Percentiles rank a stretch among this genome's conserved stretches.
Conservation (phyloP, 2,113 vertebrate species). For the Gila orcuttii region DNA sequence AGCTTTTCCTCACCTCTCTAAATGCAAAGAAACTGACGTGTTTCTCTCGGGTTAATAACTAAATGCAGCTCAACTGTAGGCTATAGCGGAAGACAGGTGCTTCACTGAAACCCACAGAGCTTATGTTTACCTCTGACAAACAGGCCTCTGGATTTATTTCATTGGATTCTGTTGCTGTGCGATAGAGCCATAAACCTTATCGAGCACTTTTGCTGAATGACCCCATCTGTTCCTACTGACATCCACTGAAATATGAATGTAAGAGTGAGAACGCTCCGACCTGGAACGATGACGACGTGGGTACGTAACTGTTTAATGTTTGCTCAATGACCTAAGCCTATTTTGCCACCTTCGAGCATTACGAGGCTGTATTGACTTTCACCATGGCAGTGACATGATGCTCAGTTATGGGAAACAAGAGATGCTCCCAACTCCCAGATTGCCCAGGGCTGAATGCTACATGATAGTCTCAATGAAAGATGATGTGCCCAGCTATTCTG, state of each 20-base stretch:
- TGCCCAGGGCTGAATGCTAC: conserved; percentile 43
- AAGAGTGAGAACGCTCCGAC: neutral
- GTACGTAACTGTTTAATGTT: conserved; percentile 40
- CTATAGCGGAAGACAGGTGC: conserved; percentile 22
- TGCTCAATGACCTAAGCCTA: conserved; percentile 26
- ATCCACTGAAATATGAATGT: conserved; percentile 32
- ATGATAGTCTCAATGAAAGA: conserved; percentile 50
- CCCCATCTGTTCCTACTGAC: conserved; percentile 66
- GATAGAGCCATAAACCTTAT: conserved; percentile 72
- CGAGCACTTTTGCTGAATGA: conserved; percentile 58
- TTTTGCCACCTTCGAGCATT: conserved; percentile 36
- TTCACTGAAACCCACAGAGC: conserved; percentile 51
- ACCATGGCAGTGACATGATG: conserved; percentile 38
- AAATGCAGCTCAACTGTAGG: conserved; percentile 17
- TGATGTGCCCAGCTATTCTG: conserved; percentile 47
- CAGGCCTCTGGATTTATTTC: conserved; percentile 54
- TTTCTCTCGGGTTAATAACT: conserved; percentile 29
- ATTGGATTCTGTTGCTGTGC: conserved; percentile 67
- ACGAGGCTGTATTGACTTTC: conserved; percentile 50
- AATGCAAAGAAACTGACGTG: neutral
- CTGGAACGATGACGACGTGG: neutral
- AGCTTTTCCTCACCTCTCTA: neutral
- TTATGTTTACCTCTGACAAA: conserved; percentile 72
- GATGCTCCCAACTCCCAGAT: conserved; percentile 39
- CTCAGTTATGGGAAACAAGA: conserved; percentile 49